These are phyloP conservation scores for Pterostichus madidus DNA, from an alignment of 2,888 invertebrate species.

Conservation along the genomic window DNA sequence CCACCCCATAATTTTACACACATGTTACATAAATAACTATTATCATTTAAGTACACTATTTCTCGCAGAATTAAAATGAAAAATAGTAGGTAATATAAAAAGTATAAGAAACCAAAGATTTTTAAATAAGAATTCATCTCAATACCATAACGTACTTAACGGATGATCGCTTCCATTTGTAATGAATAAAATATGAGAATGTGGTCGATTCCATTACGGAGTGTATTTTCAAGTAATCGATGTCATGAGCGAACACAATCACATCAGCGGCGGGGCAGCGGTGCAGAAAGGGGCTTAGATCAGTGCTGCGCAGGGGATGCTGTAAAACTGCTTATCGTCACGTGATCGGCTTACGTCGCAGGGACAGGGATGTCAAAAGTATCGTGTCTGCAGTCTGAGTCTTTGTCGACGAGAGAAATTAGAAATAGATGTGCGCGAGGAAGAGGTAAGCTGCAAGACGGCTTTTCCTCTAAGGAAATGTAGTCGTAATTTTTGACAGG, in stretches of 20 bases:
- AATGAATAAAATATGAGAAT: conserved; percentile 65
- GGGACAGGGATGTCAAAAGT: conserved; percentile 48
- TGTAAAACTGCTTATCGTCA: conserved; percentile 61
- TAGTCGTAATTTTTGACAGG: no score
- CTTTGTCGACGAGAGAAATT: conserved; percentile 15
- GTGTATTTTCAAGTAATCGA: conserved; percentile 66
- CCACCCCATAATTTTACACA: no score
- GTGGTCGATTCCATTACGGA: conserved; percentile 64
- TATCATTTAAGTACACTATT: no score
- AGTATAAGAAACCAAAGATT: conserved; percentile 3
- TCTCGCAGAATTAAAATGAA: no score
- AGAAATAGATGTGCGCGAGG: conserved; percentile 20
- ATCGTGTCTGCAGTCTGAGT: neutral
- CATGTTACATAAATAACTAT: no score
- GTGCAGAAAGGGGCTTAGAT: conserved; percentile 11
- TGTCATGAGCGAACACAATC: conserved; percentile 63
- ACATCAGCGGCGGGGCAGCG: conserved; percentile 44
- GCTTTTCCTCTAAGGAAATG: no score
- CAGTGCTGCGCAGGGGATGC: conserved; percentile 23
- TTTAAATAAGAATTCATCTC: conserved; percentile 20
- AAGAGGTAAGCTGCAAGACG: neutral
- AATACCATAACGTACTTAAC: conserved; percentile 46
- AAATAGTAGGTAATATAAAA: neutral
- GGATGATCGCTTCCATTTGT: conserved; percentile 61
- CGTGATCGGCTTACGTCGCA: conserved; percentile 62